Conservation (phyloP, 2,113 vertebrate genomes). For the Silurus asotus region DNA sequence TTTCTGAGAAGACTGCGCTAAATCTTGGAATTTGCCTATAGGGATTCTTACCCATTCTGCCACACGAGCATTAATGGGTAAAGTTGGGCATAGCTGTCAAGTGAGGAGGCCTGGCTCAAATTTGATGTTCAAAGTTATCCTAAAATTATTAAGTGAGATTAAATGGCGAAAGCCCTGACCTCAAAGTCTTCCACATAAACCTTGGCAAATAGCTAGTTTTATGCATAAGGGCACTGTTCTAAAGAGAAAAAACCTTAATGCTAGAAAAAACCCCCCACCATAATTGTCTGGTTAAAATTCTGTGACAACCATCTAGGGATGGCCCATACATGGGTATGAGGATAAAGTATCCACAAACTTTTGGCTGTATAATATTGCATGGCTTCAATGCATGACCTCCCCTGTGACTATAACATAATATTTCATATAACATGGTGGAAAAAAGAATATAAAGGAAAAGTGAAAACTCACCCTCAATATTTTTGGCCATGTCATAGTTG, state of each 20-base stretch:
- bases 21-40: not conserved
- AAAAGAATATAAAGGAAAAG: not conserved
- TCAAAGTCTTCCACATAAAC: not conserved
- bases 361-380: no score
- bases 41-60: not conserved
- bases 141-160: not conserved
- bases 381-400: not conserved
- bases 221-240: not conserved
- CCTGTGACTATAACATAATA: not conserved
- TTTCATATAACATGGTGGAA: not conserved
- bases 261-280: not conserved
- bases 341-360: not conserved
- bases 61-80: not conserved
- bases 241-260: not conserved
- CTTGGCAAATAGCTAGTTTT: not conserved
- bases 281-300: not conserved
- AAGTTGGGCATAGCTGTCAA: not conserved
- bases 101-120: not conserved
- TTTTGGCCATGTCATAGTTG: conserved; percentile 99
- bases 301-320: not conserved
- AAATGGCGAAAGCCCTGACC: no score
- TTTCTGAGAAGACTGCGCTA: not conserved
- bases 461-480: conserved; percentile 88
- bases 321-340: not conserved
- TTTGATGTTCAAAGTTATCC: not conserved